Percentiles rank a stretch among this genome's conserved stretches.
These are phyloP conservation scores for Diadophis punctatus DNA, from an alignment of 2,113 vertebrate species.

Conservation along the genomic window DNA sequence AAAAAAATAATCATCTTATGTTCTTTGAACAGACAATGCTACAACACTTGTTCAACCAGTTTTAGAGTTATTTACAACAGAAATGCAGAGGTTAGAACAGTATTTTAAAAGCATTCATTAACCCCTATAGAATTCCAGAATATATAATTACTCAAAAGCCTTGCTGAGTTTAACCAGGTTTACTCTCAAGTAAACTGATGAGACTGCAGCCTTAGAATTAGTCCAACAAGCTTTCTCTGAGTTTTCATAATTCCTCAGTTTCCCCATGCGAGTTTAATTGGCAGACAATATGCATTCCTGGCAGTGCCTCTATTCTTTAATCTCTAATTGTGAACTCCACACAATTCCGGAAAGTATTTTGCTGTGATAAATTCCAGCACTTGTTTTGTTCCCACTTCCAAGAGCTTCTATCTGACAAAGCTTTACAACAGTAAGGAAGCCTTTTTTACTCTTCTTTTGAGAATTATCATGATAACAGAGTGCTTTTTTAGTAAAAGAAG, in stretches of 20 bases:
- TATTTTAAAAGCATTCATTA: neutral
- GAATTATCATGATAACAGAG: too few relatives aligned
- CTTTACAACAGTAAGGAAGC: neutral
- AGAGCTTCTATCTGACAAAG: neutral
- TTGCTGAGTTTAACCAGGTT: neutral
- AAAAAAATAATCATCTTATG: slow-evolving; percentile 36
- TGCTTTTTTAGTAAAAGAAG: neutral
- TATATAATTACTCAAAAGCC: neutral
- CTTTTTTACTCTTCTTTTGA: neutral
- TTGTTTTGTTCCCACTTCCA: neutral
- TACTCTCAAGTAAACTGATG: neutral
- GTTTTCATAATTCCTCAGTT: neutral
- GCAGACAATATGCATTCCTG: neutral
- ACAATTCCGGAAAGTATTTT: neutral
- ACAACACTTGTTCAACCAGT: slow-evolving; percentile 40
- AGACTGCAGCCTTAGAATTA: neutral
- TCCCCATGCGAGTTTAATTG: neutral
- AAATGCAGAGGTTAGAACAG: slow-evolving; percentile 52
- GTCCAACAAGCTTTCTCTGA: too few relatives aligned
- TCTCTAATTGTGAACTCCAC: neutral
- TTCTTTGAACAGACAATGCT: slow-evolving; percentile 52
- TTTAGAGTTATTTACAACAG: slow-evolving; percentile 60
- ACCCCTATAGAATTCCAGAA: slow-evolving; percentile 22
- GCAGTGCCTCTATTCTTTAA: neutral
- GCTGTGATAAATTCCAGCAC: neutral